Conservation (phyloP, 1,140 invertebrate genomes). For the Chymomyza costata region DNA sequence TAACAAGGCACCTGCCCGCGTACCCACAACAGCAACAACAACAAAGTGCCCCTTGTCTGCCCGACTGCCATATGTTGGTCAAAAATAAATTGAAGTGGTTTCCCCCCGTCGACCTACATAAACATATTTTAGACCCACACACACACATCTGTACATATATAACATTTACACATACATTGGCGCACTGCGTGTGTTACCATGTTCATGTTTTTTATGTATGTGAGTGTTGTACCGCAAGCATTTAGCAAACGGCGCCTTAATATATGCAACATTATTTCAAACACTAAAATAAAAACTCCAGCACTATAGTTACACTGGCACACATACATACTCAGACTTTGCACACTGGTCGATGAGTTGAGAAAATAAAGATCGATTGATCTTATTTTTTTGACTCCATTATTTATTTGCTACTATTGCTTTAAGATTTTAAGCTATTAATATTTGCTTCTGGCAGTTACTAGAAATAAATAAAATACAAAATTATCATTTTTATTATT, state of each 20-base stretch:
- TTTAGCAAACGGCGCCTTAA: conserved; percentile 62
- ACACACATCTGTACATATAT: conserved; percentile 52
- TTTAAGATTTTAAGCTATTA: too few species aligned
- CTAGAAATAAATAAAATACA: too few species aligned
- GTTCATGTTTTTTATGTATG: not conserved
- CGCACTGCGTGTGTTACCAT: conserved; percentile 2
- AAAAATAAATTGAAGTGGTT: conserved; percentile 71
- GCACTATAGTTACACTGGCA: conserved; percentile 27
- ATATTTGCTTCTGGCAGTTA: too few species aligned
- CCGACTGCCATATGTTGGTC: conserved; percentile 59
- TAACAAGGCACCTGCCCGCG: too few species aligned
- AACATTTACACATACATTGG: too few species aligned
- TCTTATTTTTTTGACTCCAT: too few species aligned
- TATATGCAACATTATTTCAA: conserved; percentile 59
- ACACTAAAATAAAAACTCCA: conserved; percentile 52
- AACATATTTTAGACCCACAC: conserved; percentile 31
- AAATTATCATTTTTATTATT: too few species aligned
- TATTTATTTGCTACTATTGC: too few species aligned
- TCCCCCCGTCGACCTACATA: conserved; percentile 15
- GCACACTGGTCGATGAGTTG: not conserved
- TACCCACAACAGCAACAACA: conserved; percentile 6
- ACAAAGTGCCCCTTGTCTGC: conserved; percentile 24
- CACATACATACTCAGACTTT: too few species aligned
- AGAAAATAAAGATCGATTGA: conserved; percentile 5
- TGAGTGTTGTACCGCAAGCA: conserved; percentile 39